These are phyloP conservation scores for Ceramica pisi DNA, from an alignment of 2,888 invertebrate species.

Conservation along the genomic window DNA sequence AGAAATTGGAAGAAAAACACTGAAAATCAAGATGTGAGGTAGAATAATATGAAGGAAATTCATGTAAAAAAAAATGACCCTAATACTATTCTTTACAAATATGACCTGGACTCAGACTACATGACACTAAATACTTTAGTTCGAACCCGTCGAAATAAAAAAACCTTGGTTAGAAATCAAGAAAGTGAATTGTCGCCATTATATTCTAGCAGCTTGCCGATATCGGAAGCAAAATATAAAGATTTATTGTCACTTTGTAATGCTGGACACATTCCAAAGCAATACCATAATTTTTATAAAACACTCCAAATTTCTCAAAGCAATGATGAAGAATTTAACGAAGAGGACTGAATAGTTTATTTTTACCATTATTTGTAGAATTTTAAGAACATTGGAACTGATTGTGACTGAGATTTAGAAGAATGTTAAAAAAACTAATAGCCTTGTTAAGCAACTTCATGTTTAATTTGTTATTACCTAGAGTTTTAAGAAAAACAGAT, in stretches of 20 bases:
- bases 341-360: not conserved
- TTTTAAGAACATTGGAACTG: constrained; percentile 8
- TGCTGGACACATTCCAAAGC: constrained; percentile 28
- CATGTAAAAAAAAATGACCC: constrained; percentile 24
- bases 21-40: constrained; percentile 33
- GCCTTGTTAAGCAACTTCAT: constrained; percentile 4
- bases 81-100: constrained; percentile 31
- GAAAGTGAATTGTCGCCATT: constrained; percentile 18
- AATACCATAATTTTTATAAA: constrained; percentile 35
- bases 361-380: constrained; percentile 8
- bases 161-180: constrained; percentile 12
- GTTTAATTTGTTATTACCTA: constrained; percentile 9
- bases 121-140: constrained; percentile 29
- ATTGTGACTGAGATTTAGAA: constrained; percentile 5
- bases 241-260: constrained; percentile 29
- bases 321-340: not conserved
- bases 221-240: constrained; percentile 43
- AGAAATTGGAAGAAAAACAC: constrained; percentile 42
- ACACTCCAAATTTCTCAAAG: constrained; percentile 16
- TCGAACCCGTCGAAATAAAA: constrained; percentile 27
- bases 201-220: constrained; percentile 29
- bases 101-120: constrained; percentile 34
- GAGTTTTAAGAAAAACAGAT: constrained; percentile 3
- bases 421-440: constrained; percentile 6
- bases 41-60: constrained; percentile 38